phyloP scores from a whole-genome alignment of 2,888 invertebrate species.

The Drosophila diplacantha region DNA sequence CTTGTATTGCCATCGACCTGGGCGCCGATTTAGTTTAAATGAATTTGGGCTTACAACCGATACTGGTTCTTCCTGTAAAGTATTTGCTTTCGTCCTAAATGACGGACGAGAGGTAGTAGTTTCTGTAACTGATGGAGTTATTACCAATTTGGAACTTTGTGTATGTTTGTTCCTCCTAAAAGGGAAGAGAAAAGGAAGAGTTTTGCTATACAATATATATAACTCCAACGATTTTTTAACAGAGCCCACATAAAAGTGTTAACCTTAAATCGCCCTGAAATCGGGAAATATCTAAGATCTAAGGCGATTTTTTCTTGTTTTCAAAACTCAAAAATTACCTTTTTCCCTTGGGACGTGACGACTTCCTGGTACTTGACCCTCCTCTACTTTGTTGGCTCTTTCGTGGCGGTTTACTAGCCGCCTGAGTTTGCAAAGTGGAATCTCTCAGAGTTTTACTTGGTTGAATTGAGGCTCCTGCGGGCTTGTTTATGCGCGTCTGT shows the following conservation, averaged over 20 bases:
- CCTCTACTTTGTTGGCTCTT: slow-evolving; percentile 42
- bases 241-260: too few relatives aligned
- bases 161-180: slow-evolving; percentile 78
- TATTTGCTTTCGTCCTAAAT: slow-evolving; percentile 84
- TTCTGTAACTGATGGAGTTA: slow-evolving; percentile 61
- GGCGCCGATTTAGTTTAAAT: slow-evolving; percentile 88
- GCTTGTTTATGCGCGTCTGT: slow-evolving; percentile 86
- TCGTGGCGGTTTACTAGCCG: slow-evolving; percentile 46
- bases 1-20: slow-evolving; percentile 93
- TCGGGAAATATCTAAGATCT: too few relatives aligned
- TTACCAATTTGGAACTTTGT: slow-evolving; percentile 34
- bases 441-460: slow-evolving; percentile 68
- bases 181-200: neutral
- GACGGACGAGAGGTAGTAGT: slow-evolving; percentile 79
- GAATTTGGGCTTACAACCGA: slow-evolving; percentile 84
- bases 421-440: slow-evolving; percentile 22
- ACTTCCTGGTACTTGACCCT: slow-evolving; percentile 46
- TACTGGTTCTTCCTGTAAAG: slow-evolving; percentile 79
- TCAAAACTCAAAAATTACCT: slow-evolving; percentile 43
- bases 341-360: slow-evolving; percentile 61
- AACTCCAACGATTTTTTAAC: too few relatives aligned
- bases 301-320: neutral
- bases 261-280: too few relatives aligned
- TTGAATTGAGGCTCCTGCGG: slow-evolving; percentile 81
- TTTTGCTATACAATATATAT: neutral